Conservation (phyloP, 2,888 invertebrate genomes). For the Epinotia ramella region DNA sequence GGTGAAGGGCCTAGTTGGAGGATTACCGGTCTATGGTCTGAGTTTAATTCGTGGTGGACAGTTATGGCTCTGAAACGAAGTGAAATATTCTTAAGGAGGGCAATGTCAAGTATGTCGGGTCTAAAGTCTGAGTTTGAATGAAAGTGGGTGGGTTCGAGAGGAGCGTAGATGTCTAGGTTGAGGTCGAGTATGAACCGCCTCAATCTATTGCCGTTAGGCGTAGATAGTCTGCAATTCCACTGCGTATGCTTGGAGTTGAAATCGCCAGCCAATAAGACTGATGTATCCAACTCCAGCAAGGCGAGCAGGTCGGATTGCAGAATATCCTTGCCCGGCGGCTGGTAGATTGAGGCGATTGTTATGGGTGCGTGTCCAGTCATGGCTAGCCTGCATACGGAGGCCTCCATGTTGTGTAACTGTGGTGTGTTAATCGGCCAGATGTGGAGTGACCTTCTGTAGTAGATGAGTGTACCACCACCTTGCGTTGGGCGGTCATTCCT, state of each 20-base stretch:
- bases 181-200: too few species aligned
- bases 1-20: too few species aligned
- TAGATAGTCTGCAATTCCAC: background rate
- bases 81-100: background rate
- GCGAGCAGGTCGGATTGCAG: background rate
- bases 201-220: background rate
- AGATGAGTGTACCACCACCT: background rate
- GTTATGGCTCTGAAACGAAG: background rate
- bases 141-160: background rate
- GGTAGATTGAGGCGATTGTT: too few species aligned
- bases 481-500: background rate
- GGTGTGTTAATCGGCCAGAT: background rate
- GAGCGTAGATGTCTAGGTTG: background rate
- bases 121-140: background rate
- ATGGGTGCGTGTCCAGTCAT: too few species aligned
- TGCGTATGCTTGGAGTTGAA: constrained; percentile 2
- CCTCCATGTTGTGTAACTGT: background rate
- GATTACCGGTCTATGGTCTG: background rate
- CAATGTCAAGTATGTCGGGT: background rate
- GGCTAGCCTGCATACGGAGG: too few species aligned
- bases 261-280: constrained; percentile 1
- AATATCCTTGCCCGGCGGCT: too few species aligned
- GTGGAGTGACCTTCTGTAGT: background rate
- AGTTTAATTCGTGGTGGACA: too few species aligned
- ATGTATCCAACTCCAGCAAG: background rate